A percentile compares a stretch with the other conserved stretches of the same genome.
Conservation (phyloP, 2,797 vertebrate species). For the Picus viridis region DNA sequence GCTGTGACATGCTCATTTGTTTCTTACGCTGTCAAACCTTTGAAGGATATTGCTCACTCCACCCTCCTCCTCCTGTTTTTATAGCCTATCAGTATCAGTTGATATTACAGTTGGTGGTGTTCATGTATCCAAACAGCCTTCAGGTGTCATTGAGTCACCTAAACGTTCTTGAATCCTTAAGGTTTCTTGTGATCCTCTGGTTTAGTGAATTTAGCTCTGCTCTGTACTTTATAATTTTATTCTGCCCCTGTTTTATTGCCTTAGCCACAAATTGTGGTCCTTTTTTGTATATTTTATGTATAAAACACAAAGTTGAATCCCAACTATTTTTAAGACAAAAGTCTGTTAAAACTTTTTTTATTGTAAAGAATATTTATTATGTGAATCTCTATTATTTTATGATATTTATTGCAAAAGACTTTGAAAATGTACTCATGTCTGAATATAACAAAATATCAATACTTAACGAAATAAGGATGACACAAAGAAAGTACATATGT, state of each 20-base stretch:
- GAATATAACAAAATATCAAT: slow-evolving; percentile 99
- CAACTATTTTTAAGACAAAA: slow-evolving; percentile 96
- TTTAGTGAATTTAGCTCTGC: slow-evolving; percentile 68
- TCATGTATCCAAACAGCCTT: slow-evolving; percentile 59
- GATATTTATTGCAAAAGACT: slow-evolving; percentile 99
- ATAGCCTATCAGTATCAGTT: slow-evolving; percentile 37
- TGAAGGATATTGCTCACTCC: slow-evolving; percentile 63
- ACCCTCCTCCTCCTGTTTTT: slow-evolving; percentile 37
- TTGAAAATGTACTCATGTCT: slow-evolving; percentile 96
- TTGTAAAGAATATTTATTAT: slow-evolving; percentile 99
- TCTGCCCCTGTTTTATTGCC: slow-evolving; percentile 78
- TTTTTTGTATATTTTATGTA: slow-evolving; percentile 95
- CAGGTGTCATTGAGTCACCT: slow-evolving; percentile 68
- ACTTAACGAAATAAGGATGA: slow-evolving; percentile 95
- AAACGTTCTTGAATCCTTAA: slow-evolving; percentile 57
- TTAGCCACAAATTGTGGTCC: slow-evolving; percentile 86
- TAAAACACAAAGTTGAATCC: slow-evolving; percentile 95
- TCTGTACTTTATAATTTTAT: slow-evolving; percentile 61
- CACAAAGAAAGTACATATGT: slow-evolving; percentile 94
- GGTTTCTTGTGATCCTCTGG: slow-evolving; percentile 54
- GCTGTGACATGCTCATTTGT: slow-evolving; percentile 27
- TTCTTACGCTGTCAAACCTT: slow-evolving; percentile 49
- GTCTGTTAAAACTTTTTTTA: slow-evolving; percentile 96
- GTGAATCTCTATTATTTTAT: slow-evolving; percentile 99
- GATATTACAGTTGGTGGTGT: slow-evolving; percentile 62